Evolutionary conservation across 1,140 invertebrate genomes (phyloP).

Genomic region (Anastrepha obliqua): DNA sequence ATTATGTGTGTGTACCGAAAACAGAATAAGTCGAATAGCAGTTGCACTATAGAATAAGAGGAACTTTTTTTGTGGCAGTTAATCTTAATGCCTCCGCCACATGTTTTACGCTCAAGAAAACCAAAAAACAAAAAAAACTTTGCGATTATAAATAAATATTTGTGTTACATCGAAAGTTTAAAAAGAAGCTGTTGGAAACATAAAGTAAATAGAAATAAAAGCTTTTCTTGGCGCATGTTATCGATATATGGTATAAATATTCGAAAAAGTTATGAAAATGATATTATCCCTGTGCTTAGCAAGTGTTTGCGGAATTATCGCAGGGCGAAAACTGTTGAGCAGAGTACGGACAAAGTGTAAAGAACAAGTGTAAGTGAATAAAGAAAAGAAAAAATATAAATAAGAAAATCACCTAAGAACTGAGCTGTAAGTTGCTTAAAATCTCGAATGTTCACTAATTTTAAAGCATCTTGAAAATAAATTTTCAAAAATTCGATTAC

Average conservation of each 20-base stretch:
- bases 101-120: background rate
- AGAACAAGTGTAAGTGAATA: too few relatives aligned
- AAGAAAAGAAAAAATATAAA: too few relatives aligned
- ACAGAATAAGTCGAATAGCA: background rate
- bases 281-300: background rate
- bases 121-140: background rate
- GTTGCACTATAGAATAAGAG: background rate
- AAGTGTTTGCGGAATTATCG: background rate
- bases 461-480: too few relatives aligned
- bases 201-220: too few relatives aligned
- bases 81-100: background rate
- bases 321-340: too few relatives aligned
- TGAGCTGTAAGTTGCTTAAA: too few relatives aligned
- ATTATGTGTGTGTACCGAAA: background rate
- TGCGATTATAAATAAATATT: background rate
- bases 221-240: too few relatives aligned
- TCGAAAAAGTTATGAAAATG: background rate
- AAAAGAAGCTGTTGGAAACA: background rate
- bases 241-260: too few relatives aligned
- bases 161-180: background rate
- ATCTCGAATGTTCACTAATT: too few relatives aligned
- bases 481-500: too few relatives aligned
- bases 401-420: too few relatives aligned
- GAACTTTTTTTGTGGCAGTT: background rate
- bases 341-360: too few relatives aligned